Evolutionary conservation across 2,113 vertebrate genomes (phyloP).

Genomic region (Spea bombifrons): DNA sequence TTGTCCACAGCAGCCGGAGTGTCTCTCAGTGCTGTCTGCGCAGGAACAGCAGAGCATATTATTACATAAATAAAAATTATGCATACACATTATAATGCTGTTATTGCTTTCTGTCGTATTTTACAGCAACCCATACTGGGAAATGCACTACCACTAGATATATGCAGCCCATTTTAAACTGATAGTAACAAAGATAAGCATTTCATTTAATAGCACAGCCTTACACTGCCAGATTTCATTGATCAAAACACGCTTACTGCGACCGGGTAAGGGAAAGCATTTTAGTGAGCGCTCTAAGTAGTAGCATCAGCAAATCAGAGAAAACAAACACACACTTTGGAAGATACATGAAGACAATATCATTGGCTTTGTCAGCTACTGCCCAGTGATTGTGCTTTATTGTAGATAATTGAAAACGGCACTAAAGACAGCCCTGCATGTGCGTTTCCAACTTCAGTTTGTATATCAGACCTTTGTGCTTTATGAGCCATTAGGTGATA

Average conservation of each 20-base stretch:
- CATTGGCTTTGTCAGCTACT: not conserved
- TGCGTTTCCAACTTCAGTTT: not conserved
- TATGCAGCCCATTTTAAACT: not conserved
- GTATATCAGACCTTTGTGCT: not conserved
- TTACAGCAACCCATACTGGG: not conserved
- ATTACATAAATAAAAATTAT: too few relatives aligned
- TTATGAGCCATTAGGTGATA: conserved; percentile 35
- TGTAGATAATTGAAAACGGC: not conserved
- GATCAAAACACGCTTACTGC: not conserved
- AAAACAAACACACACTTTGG: not conserved
- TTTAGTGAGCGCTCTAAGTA: not conserved
- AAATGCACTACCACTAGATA: not conserved
- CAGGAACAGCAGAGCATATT: too few relatives aligned
- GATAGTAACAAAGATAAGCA: not conserved
- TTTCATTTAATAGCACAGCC: not conserved
- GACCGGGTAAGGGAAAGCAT: not conserved
- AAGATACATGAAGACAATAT: not conserved
- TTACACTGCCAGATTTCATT: conserved; percentile 1
- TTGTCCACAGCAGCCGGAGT: too few relatives aligned
- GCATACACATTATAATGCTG: too few relatives aligned
- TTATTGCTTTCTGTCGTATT: not conserved
- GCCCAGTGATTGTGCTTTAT: not conserved
- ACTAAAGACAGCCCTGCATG: not conserved
- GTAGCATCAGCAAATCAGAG: not conserved
- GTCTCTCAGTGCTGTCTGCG: too few relatives aligned